Conservation (phyloP, 2,888 invertebrate species). For the Crematogaster levior region DNA sequence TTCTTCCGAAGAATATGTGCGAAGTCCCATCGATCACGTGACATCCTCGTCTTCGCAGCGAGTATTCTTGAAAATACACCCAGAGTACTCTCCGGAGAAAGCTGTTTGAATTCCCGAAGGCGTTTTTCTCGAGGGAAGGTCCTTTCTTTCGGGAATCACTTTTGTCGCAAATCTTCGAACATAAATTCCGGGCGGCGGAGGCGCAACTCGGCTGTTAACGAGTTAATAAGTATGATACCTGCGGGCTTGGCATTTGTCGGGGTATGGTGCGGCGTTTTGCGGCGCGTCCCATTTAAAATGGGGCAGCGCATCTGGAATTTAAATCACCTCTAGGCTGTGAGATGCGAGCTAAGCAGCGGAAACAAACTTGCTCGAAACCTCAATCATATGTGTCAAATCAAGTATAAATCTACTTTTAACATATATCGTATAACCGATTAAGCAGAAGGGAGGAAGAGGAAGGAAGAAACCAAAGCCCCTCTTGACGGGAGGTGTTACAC, state of each 20-base stretch:
- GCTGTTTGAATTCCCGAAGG: background rate
- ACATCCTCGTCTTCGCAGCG: background rate
- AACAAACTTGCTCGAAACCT: slow-evolving; percentile 84
- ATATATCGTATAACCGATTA: slow-evolving; percentile 75
- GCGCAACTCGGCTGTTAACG: slow-evolving; percentile 8
- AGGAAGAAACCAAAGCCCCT: slow-evolving; percentile 44
- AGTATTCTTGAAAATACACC: background rate
- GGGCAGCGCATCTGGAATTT: slow-evolving; percentile 66
- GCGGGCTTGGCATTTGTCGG: slow-evolving; percentile 73
- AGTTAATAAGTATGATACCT: slow-evolving; percentile 48
- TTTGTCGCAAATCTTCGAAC: background rate
- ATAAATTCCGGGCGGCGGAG: slow-evolving; percentile 22
- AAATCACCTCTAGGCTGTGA: slow-evolving; percentile 85
- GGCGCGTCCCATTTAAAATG: slow-evolving; percentile 74
- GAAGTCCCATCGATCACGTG: background rate
- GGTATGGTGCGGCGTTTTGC: slow-evolving; percentile 59
- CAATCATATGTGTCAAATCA: slow-evolving; percentile 85
- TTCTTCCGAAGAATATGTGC: background rate
- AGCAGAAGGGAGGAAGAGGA: background rate
- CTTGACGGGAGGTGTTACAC: slow-evolving; percentile 17
- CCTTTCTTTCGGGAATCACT: background rate
- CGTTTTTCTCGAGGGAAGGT: background rate
- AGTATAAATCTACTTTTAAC: slow-evolving; percentile 79
- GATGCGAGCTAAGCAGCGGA: slow-evolving; percentile 84
- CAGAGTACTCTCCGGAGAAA: background rate